Base-by-base conservation (phyloP, 2,888 invertebrate species). In the Rhagonycha lutea region DNA sequence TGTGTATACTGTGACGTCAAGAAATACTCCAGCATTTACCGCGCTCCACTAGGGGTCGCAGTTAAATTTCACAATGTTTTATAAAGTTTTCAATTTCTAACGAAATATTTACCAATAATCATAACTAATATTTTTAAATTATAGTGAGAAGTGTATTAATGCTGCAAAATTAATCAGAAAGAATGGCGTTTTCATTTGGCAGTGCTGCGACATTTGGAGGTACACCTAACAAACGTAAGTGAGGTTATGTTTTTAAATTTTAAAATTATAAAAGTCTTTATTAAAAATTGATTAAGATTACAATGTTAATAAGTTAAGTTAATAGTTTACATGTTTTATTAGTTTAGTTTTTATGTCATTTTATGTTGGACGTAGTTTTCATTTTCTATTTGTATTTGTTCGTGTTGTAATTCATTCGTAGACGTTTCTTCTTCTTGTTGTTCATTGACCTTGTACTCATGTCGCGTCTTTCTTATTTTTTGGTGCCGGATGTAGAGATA, bases 111-210 rank as follows among this genome's bases (percentile, higher is more conserved):
- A 7, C n/a, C 5, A n/a, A 8, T 2, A n/a, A 47, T 47, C 8
- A 47, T 4, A n/a, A n/a, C n/a, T n/a, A n/a, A 47, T 47, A 47
- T n/a, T 28, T 28, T 28, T 28, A 28, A 28, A n/a, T 47, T 7
- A 47, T 47, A 47, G 47, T 47, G 7, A n/a, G 7, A 47, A n/a
- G n/a, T 47, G n/a, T 47, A 7, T 47, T 47, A 47, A 47, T n/a
- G n/a, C n/a, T 8, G 2, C 4, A 47, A 4, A n/a, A 47, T n/a
- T 47, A 47, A 47, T 47, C 2, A 29, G 28, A 26, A 70, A 76
- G 68, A 72, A 84, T 85, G 85, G 81, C 85, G 65, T 86, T 85
- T 80, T 81, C 79, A 68, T 86, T 86, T 82, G 86, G 86, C 72
- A 83, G 63, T 78, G 77, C 83, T 14, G 71, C 84, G 18, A 79